Conservation (phyloP, 2,113 vertebrate genomes). For the Halichoerus grypus region DNA sequence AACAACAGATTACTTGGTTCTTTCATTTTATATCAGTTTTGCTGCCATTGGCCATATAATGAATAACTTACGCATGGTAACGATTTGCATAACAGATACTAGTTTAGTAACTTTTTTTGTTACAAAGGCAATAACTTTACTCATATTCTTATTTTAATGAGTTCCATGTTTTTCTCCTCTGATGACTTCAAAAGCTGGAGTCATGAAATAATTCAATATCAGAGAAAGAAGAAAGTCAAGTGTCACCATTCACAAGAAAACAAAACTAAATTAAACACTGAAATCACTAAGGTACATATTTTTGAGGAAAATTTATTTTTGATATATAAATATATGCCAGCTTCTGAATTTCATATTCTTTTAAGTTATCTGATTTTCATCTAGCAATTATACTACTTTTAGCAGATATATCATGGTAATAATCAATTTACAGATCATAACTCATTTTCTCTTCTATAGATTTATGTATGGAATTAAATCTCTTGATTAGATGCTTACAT, state of each 20-base stretch:
- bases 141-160: slow-evolving; percentile 42
- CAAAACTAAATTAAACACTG: not conserved
- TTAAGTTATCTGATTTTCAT: not conserved
- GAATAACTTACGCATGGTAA: not conserved
- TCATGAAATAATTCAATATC: not conserved
- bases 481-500: not conserved
- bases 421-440: not conserved
- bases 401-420: not conserved
- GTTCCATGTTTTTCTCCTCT: not conserved
- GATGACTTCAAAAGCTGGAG: not conserved
- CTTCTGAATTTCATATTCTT: not conserved
- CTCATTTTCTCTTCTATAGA: not conserved
- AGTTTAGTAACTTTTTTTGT: not conserved
- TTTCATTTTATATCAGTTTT: not conserved
- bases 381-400: not conserved
- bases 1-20: not conserved
- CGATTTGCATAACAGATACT: not conserved
- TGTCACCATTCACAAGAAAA: not conserved
- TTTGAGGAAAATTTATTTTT: not conserved
- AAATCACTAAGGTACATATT: not conserved
- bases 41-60: not conserved
- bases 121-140: not conserved
- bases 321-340: not conserved
- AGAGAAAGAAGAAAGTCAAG: not conserved
- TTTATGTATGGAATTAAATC: not conserved